A percentile compares a stretch with the other conserved stretches of the same genome.
Evolutionary conservation across 2,888 invertebrate genomes (phyloP).

Genomic region (Megaustenia siamemsis): DNA sequence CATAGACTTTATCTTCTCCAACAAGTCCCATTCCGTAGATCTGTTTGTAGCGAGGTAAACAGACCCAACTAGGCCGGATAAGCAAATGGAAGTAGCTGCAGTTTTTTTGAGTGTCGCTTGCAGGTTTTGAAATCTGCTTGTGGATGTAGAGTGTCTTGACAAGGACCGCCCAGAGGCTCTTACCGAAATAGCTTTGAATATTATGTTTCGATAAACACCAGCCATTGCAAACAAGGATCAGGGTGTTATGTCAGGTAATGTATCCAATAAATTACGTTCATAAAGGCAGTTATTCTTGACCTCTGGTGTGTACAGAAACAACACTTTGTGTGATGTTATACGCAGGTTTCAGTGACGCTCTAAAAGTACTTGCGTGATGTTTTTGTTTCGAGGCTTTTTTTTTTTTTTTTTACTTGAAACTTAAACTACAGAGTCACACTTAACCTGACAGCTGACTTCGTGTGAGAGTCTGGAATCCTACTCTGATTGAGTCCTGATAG

Average conservation of each 20-base stretch:
- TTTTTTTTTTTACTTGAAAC: too few relatives aligned
- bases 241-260: too few relatives aligned
- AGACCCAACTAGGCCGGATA: neutral
- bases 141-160: neutral
- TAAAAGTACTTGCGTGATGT: too few relatives aligned
- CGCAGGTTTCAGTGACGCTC: neutral
- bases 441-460: too few relatives aligned
- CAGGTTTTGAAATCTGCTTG: neutral
- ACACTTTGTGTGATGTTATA: slow-evolving; percentile 5
- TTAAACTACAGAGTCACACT: too few relatives aligned
- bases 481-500: too few relatives aligned
- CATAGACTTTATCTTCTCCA: slow-evolving; percentile 3
- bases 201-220: neutral
- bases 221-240: neutral
- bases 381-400: slow-evolving; percentile 5
- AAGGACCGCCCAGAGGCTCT: neutral
- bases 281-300: slow-evolving; percentile 7
- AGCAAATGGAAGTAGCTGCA: neutral
- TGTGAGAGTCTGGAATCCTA: too few relatives aligned
- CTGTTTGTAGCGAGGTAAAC: neutral
- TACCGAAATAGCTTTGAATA: neutral
- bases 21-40: neutral
- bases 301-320: neutral
- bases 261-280: neutral
- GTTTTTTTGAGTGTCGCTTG: neutral